Evolutionary conservation across 2,888 invertebrate genomes (phyloP), one percentile per base, ranked within the genome.

Genomic region (Bombylius major): DNA sequence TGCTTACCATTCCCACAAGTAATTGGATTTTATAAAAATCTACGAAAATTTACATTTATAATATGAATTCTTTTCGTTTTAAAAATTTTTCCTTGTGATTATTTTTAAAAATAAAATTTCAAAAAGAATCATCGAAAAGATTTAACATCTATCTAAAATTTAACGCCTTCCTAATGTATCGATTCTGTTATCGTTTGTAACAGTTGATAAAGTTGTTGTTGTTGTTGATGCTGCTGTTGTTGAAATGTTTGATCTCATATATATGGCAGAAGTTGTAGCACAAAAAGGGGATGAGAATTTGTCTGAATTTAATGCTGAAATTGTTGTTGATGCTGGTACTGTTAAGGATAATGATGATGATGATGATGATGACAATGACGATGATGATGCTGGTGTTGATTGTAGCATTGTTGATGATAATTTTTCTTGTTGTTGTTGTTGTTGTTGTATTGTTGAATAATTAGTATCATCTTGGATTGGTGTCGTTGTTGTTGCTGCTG

Each of bases 251-350:
- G 56, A 49, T 57, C 56, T 51, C 47, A 54, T 45, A 32, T 47
- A 11, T 42, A 52, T 54, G 52, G 56, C 58, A 51, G 55, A 60
- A 44, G 59, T 56, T 54, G 58, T 53, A 58, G 59, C 53, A 56
- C 55, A 49, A 54, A 60, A 56, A 58, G 56, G 39, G 9, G 59
- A 55, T 52, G 53, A 36, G 47, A 31, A 33, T 56, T 62, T 55
- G 54, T 56, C 54, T 61, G 64, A 36, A 58, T 58, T 56, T 62
- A 56, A 14, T 60, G 62, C n/a, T 62, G 63, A 47, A 61, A 51
- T 45, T 53, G 49, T 23, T 33, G 47, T 34, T 44, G 42, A 50
- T 45, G 50, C 50, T 52, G 34, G 14, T 54, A 54, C 44, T 42
- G 56, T 32, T 12, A 11, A 11, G 8, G 11, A 42, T 11, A 11